Percentiles rank a stretch among this genome's conserved stretches.
phyloP scores from a whole-genome alignment of 2,888 invertebrate species.

The Stegophylla sp. region DNA sequence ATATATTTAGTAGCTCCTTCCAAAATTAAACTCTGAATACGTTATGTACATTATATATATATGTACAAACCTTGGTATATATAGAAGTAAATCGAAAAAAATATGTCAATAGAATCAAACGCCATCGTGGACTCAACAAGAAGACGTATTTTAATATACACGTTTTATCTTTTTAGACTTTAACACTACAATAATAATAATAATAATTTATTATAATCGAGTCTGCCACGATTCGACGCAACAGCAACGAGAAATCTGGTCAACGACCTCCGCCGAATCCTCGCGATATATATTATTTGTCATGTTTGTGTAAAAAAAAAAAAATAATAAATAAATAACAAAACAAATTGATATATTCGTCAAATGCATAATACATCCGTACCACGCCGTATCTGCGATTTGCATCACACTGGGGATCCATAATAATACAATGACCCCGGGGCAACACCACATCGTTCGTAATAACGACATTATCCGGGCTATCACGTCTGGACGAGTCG shows the following conservation, averaged over 20 bases:
- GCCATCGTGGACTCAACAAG: not conserved
- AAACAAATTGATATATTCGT: not conserved
- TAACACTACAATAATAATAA: not conserved
- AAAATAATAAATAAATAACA: not conserved
- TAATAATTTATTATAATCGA: not conserved
- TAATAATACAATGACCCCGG: conserved; percentile 40
- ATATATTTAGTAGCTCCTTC: too few relatives aligned
- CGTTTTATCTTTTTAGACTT: not conserved
- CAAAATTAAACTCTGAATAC: too few relatives aligned
- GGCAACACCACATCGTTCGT: not conserved
- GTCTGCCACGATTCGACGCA: not conserved
- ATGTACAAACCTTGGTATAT: not conserved
- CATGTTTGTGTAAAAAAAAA: not conserved
- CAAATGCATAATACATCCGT: not conserved
- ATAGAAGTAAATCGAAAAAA: not conserved
- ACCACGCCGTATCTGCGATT: conserved; percentile 5
- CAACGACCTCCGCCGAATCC: not conserved
- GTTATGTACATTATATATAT: not conserved
- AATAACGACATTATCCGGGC: not conserved
- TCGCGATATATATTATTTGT: not conserved
- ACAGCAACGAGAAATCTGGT: conserved; percentile 6
- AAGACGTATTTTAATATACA: not conserved
- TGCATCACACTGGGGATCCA: conserved; percentile 28
- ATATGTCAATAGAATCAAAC: not conserved
- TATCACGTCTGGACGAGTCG: not conserved